A percentile compares a stretch with the other conserved stretches of the same genome.
Evolutionary conservation across 64 coral and sea anemone species (phyloP).

Genomic region (Stichodactyla helianthus): DNA sequence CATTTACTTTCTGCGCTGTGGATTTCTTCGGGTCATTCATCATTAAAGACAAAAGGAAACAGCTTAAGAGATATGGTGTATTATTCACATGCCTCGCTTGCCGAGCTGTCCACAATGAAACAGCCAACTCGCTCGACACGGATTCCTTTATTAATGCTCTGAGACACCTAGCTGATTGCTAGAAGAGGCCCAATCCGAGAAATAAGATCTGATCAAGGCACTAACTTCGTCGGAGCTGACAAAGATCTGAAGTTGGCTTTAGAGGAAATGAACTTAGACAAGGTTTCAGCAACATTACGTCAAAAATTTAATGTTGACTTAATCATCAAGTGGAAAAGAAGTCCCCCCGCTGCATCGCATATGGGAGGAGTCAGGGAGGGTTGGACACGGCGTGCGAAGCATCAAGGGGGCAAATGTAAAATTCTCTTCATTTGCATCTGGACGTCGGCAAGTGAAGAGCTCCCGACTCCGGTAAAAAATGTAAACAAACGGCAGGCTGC

Average conservation of each 20-base stretch:
- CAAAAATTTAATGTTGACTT: constrained; percentile 10
- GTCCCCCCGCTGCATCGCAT: constrained; percentile 20
- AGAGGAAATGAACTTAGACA: constrained; percentile 5
- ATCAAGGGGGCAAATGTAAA: too few species aligned
- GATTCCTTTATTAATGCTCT: constrained; percentile 44
- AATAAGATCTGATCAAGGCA: constrained; percentile 32
- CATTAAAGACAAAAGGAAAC: constrained; percentile 23
- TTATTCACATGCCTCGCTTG: constrained; percentile 32
- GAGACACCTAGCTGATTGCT: background rate
- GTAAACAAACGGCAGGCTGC: too few species aligned
- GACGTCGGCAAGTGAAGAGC: too few species aligned
- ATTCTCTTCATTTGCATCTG: too few species aligned
- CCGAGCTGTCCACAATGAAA: constrained; percentile 36
- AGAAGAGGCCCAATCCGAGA: constrained; percentile 18
- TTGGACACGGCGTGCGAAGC: too few species aligned
- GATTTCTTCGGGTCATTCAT: constrained; percentile 18
- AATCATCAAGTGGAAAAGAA: constrained; percentile 1
- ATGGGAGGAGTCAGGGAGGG: background rate
- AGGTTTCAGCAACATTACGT: background rate
- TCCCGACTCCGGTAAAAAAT: too few species aligned
- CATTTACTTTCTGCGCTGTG: constrained; percentile 24
- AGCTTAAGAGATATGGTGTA: constrained; percentile 32
- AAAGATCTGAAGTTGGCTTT: constrained; percentile 14
- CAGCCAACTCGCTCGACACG: constrained; percentile 8
- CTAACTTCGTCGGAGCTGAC: constrained; percentile 29